Evolutionary conservation across 1,140 invertebrate genomes (phyloP), one percentile per base, ranked within the genome.

Genomic region (Drosophila gunungcola): DNA sequence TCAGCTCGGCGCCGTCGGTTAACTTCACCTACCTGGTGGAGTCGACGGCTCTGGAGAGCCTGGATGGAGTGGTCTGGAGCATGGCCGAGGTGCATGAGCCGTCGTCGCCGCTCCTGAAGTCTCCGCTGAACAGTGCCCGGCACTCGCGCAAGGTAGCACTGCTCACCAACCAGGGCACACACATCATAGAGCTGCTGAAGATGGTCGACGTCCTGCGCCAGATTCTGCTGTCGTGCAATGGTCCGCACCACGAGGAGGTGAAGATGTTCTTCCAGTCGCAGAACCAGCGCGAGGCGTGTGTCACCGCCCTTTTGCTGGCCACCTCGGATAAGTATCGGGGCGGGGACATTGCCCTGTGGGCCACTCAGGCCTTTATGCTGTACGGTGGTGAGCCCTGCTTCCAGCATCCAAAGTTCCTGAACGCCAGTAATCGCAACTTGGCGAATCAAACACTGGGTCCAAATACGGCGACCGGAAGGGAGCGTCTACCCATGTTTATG

Each of bases 331-430:
- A 92, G 78, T 93, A 94, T 57, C 94, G 94, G 70, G 96, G 96
- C 64, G 94, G 94, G 32, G 95, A 97, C 80, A 93, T 97, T 0
- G 94, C 95, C 42, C 96, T 98, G 81, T 97, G 97, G 95, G 98
- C 98, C 3, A 96, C 96, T 2, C 95, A 97, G 85, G 98, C 98
- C 0, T 98, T 99, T 91, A 98, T 99, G 86, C 92, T 98, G 60
- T 98, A 98, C 92, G 98, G 98, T 36, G 96, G 96, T 10, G 97
- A 98, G 80, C 94, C 91, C 0, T 73, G 57, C 36, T 83, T 70
- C 68, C 78, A 78, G 10, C 53, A 65, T 38, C 78, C 85, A 67
- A 64, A 80, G 38, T 77, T 58, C 63, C 16, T 58, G 0, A 86
- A 69, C 62, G 46, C 69, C 3, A 60, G 12, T 34, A 88, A 80